Conservation (phyloP, 2,113 vertebrate genomes). For the Hoplias malabaricus region DNA sequence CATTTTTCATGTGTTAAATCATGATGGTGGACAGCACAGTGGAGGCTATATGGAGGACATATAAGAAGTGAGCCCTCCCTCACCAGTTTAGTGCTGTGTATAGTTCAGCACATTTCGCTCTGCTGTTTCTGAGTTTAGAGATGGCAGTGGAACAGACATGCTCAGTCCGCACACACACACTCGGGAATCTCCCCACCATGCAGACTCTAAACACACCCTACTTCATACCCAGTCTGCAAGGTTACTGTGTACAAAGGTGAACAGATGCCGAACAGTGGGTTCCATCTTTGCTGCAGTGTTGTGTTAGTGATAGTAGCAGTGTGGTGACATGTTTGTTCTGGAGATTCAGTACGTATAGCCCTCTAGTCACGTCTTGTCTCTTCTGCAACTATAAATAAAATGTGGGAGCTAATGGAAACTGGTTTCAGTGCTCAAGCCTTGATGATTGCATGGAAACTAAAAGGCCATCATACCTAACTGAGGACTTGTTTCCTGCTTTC, state of each 20-base stretch:
- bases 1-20: no score
- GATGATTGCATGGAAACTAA: neutral
- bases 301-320: no score
- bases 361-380: neutral
- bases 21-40: no score
- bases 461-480: no score
- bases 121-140: neutral
- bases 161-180: neutral
- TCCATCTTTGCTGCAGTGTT: neutral
- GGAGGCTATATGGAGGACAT: no score
- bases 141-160: neutral
- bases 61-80: neutral
- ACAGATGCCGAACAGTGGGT: neutral
- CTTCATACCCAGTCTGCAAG: conserved; percentile 17
- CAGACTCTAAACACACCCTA: neutral
- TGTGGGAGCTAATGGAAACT: neutral
- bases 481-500: no score
- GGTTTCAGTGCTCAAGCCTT: neutral
- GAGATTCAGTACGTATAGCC: neutral
- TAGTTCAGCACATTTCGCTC: neutral
- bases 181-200: neutral
- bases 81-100: neutral
- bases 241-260: conserved; percentile 40
- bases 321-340: neutral
- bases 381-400: neutral